Evolutionary conservation across 2,797 vertebrate species (phyloP).

Genomic region (Nasua narica): DNA sequence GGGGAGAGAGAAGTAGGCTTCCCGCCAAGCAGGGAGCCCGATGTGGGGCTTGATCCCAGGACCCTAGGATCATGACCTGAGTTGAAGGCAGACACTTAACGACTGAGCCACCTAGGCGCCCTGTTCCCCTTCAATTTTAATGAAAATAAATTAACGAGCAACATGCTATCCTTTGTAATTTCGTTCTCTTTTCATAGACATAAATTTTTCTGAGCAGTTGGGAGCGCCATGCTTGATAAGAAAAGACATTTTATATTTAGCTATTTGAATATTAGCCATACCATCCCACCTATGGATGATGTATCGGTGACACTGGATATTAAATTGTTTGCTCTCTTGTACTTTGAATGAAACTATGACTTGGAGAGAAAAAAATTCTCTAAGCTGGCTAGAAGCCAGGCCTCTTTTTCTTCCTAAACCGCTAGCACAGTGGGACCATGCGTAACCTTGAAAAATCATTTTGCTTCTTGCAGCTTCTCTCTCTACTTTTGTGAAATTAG

Average conservation of each 20-base stretch:
- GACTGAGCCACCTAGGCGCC: too few relatives aligned
- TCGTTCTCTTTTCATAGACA: background rate
- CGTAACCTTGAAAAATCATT: background rate
- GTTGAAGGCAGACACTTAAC: too few relatives aligned
- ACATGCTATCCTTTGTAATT: background rate
- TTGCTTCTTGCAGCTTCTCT: background rate
- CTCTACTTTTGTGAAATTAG: background rate
- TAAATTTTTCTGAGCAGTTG: background rate
- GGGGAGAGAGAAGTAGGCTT: too few relatives aligned
- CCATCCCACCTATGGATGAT: background rate
- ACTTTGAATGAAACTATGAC: conserved; percentile 17
- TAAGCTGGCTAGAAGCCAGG: background rate
- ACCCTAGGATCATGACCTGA: too few relatives aligned
- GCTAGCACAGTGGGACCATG: background rate
- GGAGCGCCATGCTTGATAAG: background rate
- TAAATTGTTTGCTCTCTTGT: conserved; percentile 10
- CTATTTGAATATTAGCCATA: background rate
- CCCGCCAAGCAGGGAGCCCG: too few relatives aligned
- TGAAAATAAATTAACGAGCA: conserved; percentile 11
- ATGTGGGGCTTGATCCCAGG: too few relatives aligned
- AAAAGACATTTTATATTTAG: background rate
- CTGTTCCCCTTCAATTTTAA: background rate
- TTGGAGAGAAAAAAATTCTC: background rate
- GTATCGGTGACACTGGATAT: background rate
- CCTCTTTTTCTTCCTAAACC: background rate